Percentiles rank a stretch among this genome's conserved stretches.
Evolutionary conservation across 2,888 invertebrate species (phyloP).

Genomic region (Ommatoiulus sabulosus): DNA sequence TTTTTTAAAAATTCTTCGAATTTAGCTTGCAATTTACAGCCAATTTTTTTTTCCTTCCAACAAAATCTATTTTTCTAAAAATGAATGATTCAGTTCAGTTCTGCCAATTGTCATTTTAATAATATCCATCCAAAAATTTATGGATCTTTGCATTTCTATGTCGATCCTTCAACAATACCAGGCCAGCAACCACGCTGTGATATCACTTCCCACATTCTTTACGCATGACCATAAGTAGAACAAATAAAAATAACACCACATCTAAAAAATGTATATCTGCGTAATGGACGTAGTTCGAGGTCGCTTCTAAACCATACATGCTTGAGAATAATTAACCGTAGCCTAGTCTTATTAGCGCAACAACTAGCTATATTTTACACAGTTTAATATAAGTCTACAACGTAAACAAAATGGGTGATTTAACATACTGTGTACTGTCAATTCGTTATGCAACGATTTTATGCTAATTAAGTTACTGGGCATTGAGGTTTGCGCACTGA

Average conservation of each 20-base stretch:
- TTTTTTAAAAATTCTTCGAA: neutral
- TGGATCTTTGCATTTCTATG: slow-evolving; percentile 49
- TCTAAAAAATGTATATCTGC: neutral
- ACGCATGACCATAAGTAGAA: slow-evolving; percentile 46
- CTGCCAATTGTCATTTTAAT: slow-evolving; percentile 28
- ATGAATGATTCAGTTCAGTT: neutral
- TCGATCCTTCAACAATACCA: slow-evolving; percentile 35
- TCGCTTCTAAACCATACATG: neutral
- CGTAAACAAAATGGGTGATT: too few relatives aligned
- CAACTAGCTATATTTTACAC: neutral
- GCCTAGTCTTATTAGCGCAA: neutral
- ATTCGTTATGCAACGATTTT: too few relatives aligned
- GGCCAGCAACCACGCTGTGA: slow-evolving; percentile 38
- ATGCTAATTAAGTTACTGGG: too few relatives aligned
- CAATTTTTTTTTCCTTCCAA: slow-evolving; percentile 4
- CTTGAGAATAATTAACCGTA: neutral
- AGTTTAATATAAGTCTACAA: too few relatives aligned
- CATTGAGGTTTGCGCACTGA: too few relatives aligned
- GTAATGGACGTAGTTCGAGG: neutral
- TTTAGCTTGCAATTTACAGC: neutral
- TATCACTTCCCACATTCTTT: slow-evolving; percentile 50
- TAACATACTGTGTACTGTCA: too few relatives aligned
- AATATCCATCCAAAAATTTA: neutral
- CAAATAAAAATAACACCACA: neutral
- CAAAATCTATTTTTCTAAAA: neutral